Evolutionary conservation across 2,113 vertebrate species (phyloP).

Genomic region (Saiga tatarica): DNA sequence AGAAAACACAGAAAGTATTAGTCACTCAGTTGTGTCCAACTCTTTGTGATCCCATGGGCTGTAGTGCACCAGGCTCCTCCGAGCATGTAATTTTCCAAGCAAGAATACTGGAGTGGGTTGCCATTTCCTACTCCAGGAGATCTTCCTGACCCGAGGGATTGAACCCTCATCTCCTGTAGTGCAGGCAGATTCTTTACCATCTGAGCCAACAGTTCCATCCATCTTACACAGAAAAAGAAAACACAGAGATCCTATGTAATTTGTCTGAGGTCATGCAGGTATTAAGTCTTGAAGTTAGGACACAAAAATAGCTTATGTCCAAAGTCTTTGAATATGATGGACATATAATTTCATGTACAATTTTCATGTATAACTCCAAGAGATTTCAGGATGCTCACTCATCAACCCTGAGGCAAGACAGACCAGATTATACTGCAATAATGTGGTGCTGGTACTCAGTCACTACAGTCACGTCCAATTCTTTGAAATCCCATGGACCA

Average conservation of each 20-base stretch:
- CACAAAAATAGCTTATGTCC: background rate
- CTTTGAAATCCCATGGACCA: background rate
- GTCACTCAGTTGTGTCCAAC: background rate
- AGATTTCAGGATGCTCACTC: background rate
- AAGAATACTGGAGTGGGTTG: background rate
- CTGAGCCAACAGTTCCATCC: background rate
- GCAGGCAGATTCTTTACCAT: background rate
- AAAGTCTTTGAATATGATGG: background rate
- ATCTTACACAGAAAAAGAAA: background rate
- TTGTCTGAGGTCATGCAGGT: background rate
- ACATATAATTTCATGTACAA: background rate
- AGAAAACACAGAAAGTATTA: background rate
- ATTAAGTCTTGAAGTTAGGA: background rate
- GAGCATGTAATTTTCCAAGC: background rate
- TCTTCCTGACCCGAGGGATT: background rate
- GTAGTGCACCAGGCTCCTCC: background rate
- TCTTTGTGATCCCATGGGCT: background rate
- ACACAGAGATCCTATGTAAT: background rate
- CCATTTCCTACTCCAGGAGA: background rate
- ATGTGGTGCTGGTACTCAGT: background rate
- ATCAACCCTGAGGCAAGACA: background rate
- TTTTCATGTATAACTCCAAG: background rate
- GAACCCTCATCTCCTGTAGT: background rate
- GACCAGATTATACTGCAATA: background rate
- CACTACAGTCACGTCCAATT: background rate